These are phyloP conservation scores for Melanaphis sacchari DNA, from an alignment of 1,140 invertebrate species.

Conservation along the genomic window DNA sequence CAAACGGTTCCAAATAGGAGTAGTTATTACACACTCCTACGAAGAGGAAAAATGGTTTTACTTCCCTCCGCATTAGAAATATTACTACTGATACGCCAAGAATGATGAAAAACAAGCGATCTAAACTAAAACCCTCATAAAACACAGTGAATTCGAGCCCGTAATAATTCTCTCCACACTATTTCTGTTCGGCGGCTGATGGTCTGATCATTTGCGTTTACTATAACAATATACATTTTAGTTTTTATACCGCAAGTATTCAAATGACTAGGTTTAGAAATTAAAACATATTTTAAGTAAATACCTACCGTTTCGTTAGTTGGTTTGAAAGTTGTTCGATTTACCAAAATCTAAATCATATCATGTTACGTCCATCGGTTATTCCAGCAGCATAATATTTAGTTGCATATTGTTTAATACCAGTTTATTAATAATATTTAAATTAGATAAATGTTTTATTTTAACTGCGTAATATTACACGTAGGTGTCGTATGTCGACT, in stretches of 20 bases:
- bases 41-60: constrained; percentile 47
- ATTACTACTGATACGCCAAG: constrained; percentile 30
- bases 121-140: constrained; percentile 24
- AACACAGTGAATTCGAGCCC: not conserved
- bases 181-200: not conserved
- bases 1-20: constrained; percentile 51
- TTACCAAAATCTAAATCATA: not conserved
- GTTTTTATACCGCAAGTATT: not conserved
- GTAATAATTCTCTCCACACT: not conserved
- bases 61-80: not conserved
- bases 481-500: not conserved
- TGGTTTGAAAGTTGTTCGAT: not conserved
- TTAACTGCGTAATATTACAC: not conserved
- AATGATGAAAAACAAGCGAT: constrained; percentile 47
- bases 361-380: too few species aligned
- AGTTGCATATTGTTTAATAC: not conserved
- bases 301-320: not conserved
- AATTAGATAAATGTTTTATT: not conserved
- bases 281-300: not conserved
- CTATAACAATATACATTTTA: too few species aligned
- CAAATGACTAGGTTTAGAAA: not conserved
- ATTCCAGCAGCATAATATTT: not conserved
- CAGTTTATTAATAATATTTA: not conserved
- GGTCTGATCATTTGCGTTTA: not conserved
- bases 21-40: constrained; percentile 39